phyloP scores from a whole-genome alignment of 2,797 vertebrate species.

The Acrossocheilus fasciatus region DNA sequence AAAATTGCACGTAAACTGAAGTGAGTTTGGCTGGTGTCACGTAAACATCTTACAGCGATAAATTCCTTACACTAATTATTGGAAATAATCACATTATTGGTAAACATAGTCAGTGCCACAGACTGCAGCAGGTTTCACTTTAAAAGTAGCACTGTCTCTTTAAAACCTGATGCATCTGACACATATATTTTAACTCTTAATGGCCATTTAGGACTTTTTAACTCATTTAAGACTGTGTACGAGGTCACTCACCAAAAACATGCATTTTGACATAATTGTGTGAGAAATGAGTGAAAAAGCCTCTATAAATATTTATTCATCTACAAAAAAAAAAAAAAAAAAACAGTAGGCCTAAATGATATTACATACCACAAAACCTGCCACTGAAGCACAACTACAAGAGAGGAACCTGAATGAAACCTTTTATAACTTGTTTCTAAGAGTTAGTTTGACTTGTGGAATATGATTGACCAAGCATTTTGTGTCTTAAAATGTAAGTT shows the following conservation, averaged over 20 bases:
- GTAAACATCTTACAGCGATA: too few relatives aligned
- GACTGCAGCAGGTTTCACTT: neutral
- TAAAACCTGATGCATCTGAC: neutral
- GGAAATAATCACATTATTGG: neutral
- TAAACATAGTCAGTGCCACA: neutral
- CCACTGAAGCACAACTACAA: too few relatives aligned
- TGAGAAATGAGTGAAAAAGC: neutral
- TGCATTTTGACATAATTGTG: neutral
- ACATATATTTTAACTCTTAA: neutral
- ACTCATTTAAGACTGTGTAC: neutral
- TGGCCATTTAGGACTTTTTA: neutral
- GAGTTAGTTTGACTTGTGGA: neutral
- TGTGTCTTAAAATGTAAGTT: neutral
- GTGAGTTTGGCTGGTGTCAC: too few relatives aligned
- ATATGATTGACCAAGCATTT: neutral
- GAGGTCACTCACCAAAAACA: neutral
- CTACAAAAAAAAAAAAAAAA: too few relatives aligned
- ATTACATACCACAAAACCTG: too few relatives aligned
- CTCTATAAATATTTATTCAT: too few relatives aligned
- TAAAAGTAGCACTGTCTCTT: neutral
- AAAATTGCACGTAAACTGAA: neutral
- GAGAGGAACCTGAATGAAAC: too few relatives aligned
- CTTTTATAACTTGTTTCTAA: too few relatives aligned
- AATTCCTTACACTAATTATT: neutral
- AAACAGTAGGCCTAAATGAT: too few relatives aligned